Evolutionary conservation across 2,797 vertebrate species (phyloP), one percentile per base, ranked within the genome.

Genomic region (Rhabdophis nuchalis): DNA sequence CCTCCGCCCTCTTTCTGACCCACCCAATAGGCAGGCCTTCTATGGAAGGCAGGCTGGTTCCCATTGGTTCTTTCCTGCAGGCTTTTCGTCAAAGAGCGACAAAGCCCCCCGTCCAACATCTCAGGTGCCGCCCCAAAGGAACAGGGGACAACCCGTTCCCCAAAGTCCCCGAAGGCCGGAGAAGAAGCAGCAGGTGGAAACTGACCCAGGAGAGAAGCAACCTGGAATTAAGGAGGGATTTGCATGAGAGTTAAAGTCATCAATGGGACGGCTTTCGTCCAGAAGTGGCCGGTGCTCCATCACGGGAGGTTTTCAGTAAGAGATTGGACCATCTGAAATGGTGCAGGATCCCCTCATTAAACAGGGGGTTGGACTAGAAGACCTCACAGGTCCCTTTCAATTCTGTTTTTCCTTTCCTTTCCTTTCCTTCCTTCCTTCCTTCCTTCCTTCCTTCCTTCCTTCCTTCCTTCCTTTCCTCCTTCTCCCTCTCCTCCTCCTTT

Each of bases 211-310:
- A 60, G 58, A 60, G 58, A 27, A 60, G 58, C 58, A 60, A 27
- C 58, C 58, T 27, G 9, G 10, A 60, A 27, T 9, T 1, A 60
- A 27, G 61, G 61, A n/a, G 29, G 2, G 6, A 29, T 4, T 61
- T 61, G 46, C 11, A 27, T 13, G 60, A 29, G 4, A 61, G 11
- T 29, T 4, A 61, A 11, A 11, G 32, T 25, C 27, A 61, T 32
- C 27, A 12, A 27, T 29, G 60, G 60, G 29, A 61, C 0, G 0
- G 0, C 11, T 0, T 13, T 0, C 60, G 25, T 29, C 10, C 11
- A 1, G 60, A 29, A 29, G 11, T 5, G 4, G 29, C 32, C 5
- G 0, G 2, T 7, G 64, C n/a, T 68, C n/a, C 64, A 68, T 1
- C 64, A 1, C 12, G 32, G 64, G 61, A 68, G 5, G 64, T 14